A percentile compares a stretch with the other conserved stretches of the same genome.
These are phyloP conservation scores for Potorous gilbertii DNA, from an alignment of 2,797 vertebrate genomes.

Conservation along the genomic window DNA sequence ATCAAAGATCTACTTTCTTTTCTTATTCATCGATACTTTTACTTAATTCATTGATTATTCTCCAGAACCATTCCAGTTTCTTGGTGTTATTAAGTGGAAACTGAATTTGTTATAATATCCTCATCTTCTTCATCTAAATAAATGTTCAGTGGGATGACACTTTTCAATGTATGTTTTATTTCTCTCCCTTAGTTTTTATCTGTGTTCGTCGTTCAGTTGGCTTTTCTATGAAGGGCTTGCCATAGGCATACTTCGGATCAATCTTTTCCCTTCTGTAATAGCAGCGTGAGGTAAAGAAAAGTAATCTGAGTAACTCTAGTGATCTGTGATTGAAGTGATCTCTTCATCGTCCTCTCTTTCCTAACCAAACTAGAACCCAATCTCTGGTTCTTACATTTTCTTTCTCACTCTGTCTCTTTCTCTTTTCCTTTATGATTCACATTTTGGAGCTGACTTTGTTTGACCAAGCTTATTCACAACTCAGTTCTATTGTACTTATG, in stretches of 20 bases:
- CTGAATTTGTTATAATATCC: not conserved
- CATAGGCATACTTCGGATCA: not conserved
- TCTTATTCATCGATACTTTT: not conserved
- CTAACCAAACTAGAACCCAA: not conserved
- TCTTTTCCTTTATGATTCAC: not conserved
- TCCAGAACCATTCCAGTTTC: too few species aligned
- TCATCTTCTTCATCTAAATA: not conserved
- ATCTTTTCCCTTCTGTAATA: not conserved
- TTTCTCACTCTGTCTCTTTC: not conserved
- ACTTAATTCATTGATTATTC: not conserved
- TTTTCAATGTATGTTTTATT: not conserved
- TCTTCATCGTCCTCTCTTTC: not conserved
- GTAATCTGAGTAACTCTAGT: not conserved
- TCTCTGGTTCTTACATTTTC: not conserved
- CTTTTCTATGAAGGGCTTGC: not conserved
- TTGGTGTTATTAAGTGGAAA: too few species aligned
- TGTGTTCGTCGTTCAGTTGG: not conserved
- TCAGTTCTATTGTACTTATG: not conserved
- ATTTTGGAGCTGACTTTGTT: not conserved
- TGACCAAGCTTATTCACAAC: not conserved
- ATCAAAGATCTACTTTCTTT: not conserved
- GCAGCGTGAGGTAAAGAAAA: not conserved
- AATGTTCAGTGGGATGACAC: not conserved
- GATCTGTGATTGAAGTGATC: not conserved
- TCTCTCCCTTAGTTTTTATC: not conserved